A percentile compares a stretch with the other conserved stretches of the same genome.
phyloP scores from a whole-genome alignment of 2,888 invertebrate genomes.

The Raillietiella orientalis region DNA sequence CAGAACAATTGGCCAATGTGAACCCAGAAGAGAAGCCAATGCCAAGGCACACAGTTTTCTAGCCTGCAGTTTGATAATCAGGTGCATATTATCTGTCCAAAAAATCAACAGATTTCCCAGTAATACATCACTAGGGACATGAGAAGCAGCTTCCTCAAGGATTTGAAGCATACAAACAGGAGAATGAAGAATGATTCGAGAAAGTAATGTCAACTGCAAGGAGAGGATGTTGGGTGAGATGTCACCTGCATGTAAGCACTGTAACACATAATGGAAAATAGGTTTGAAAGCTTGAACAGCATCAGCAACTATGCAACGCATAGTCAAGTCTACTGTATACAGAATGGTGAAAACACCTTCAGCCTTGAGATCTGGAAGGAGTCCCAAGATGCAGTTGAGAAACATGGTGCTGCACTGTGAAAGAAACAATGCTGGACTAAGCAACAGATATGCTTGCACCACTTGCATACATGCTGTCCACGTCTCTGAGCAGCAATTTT shows the following conservation, averaged over 20 bases:
- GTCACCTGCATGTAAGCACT: conserved; percentile 29
- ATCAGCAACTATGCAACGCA: conserved; percentile 34
- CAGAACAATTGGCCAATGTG: conserved; percentile 7
- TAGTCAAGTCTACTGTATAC: conserved; percentile 35
- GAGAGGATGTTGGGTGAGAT: conserved; percentile 37
- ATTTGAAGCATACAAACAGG: no score
- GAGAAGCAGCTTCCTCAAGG: conserved; percentile 8
- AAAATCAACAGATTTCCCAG: conserved; percentile 19
- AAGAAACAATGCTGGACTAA: conserved; percentile 6
- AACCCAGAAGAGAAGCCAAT: conserved; percentile 14
- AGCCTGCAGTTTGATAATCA: conserved; percentile 40
- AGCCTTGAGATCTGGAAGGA: conserved; percentile 39
- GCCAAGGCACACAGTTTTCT: conserved; percentile 42
- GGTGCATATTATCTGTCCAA: conserved; percentile 45
- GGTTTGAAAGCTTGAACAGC: conserved; percentile 33
- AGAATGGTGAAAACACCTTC: conserved; percentile 37
- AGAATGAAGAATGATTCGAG: conserved; percentile 26
- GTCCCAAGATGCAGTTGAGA: conserved; percentile 28
- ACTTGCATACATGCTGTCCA: conserved; percentile 42
- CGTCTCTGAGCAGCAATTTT: conserved; percentile 48
- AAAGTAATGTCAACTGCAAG: conserved; percentile 38
- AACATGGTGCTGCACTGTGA: conserved; percentile 29
- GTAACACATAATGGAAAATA: conserved; percentile 12
- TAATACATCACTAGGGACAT: conserved; percentile 8
- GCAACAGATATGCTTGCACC: conserved; percentile 18